phyloP scores from a whole-genome alignment of 1,140 invertebrate genomes.

The Ceratina australensis region DNA sequence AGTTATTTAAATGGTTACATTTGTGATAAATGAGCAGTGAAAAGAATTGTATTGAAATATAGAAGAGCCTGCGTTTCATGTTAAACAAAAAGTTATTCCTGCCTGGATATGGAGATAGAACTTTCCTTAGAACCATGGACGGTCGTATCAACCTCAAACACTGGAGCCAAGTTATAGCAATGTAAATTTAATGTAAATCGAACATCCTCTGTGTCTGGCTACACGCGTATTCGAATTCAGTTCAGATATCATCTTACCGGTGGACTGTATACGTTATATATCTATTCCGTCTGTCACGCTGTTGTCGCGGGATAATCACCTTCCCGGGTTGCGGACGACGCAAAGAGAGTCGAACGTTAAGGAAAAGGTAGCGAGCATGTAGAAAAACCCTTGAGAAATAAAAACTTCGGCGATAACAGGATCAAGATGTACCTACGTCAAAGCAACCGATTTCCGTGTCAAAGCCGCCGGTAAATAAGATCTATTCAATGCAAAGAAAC shows the following conservation, averaged over 20 bases:
- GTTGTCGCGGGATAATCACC: constrained; percentile 37
- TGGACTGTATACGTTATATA: background rate
- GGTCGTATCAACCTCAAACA: constrained; percentile 28
- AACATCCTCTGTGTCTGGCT: constrained; percentile 18
- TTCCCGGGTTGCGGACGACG: background rate
- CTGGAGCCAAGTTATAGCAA: constrained; percentile 35
- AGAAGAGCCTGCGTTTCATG: background rate
- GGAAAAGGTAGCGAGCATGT: background rate
- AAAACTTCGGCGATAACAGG: constrained; percentile 9
- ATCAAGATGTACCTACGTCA: background rate
- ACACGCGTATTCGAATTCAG: constrained; percentile 41
- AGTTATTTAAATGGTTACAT: too few relatives aligned
- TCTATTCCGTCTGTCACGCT: background rate
- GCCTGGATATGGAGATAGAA: background rate
- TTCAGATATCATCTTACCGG: constrained; percentile 32
- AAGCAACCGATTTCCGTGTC: constrained; percentile 19
- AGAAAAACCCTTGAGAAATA: constrained; percentile 31
- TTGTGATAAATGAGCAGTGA: too few relatives aligned
- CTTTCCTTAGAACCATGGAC: background rate
- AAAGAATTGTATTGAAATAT: too few relatives aligned
- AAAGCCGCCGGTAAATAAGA: constrained; percentile 25
- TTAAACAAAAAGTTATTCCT: constrained; percentile 20
- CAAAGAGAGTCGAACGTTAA: constrained; percentile 24
- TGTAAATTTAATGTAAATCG: constrained; percentile 56
- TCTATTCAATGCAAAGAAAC: constrained; percentile 34